A percentile compares a stretch with the other conserved stretches of the same genome.
phyloP scores from a whole-genome alignment of 23 tunicate species.

The Halocynthia roretzi region DNA sequence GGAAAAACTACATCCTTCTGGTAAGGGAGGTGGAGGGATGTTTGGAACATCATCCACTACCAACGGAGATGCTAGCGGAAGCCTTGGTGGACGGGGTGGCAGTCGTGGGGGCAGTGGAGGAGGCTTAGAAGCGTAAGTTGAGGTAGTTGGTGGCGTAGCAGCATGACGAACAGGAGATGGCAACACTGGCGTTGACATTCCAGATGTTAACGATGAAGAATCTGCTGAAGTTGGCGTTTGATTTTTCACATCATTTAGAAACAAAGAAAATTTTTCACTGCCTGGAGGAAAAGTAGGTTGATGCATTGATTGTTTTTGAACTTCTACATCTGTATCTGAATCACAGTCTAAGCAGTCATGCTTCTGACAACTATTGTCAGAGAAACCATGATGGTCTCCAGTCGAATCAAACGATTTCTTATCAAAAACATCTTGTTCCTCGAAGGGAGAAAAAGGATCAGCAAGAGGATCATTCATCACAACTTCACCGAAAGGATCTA shows the following conservation, averaged over 20 bases:
- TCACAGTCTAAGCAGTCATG: neutral
- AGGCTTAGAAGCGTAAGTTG: slow-evolving; percentile 1
- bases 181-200: slow-evolving; percentile 5
- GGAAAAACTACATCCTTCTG: slow-evolving; percentile 14
- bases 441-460: slow-evolving; percentile 38
- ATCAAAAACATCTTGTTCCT: slow-evolving; percentile 26
- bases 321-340: neutral
- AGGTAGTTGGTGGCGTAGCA: neutral
- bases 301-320: neutral
- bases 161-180: neutral
- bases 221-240: slow-evolving; percentile 1
- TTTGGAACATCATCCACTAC: slow-evolving; percentile 14
- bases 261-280: neutral
- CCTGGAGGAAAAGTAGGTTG: slow-evolving; percentile 5
- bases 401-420: neutral
- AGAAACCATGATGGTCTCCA: neutral
- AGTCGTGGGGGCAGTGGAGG: slow-evolving; percentile 8
- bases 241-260: neutral
- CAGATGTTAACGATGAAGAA: slow-evolving; percentile 8
- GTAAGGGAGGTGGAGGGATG: slow-evolving; percentile 59
- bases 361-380: neutral
- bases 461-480: neutral
- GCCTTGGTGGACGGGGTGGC: slow-evolving; percentile 39
- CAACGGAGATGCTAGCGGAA: neutral
- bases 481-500: slow-evolving; percentile 30